Evolutionary conservation across 2,888 invertebrate species (phyloP).

Genomic region (Glomeris marginata): DNA sequence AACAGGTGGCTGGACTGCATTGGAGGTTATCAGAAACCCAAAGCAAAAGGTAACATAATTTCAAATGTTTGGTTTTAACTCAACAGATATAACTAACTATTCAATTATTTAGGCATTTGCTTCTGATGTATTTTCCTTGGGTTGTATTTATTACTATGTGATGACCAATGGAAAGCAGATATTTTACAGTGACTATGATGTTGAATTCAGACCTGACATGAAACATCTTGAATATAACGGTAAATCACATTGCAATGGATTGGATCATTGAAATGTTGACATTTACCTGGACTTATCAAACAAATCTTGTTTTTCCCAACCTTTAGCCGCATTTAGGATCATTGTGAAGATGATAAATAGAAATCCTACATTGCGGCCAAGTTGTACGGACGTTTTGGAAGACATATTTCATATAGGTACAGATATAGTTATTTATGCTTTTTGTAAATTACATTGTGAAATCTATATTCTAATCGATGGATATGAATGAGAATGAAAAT

Average conservation of each 20-base stretch:
- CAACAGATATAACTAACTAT: too few species aligned
- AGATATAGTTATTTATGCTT: too few species aligned
- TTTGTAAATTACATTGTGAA: too few species aligned
- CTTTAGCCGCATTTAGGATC: background rate
- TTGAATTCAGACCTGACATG: background rate
- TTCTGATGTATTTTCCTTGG: constrained; percentile 93
- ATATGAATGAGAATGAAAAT: too few species aligned
- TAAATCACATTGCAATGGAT: background rate
- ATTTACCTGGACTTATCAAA: too few species aligned
- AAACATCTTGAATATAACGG: constrained; percentile 12
- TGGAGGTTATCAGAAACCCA: constrained; percentile 70
- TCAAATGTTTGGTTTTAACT: too few species aligned
- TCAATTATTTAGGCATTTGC: constrained; percentile 63
- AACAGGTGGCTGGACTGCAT: constrained; percentile 99
- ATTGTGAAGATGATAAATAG: constrained; percentile 49
- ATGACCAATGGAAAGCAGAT: constrained; percentile 43
- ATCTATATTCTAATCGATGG: too few species aligned
- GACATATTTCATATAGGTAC: constrained; percentile 83
- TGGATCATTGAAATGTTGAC: too few species aligned
- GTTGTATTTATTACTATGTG: constrained; percentile 94
- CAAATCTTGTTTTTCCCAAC: too few species aligned
- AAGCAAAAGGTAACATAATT: constrained; percentile 69
- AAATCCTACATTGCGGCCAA: constrained; percentile 57
- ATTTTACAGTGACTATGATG: constrained; percentile 20
- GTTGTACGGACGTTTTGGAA: constrained; percentile 57